Conservation (phyloP, 2,888 invertebrate species). For the Callyntrura guangdongensis region DNA sequence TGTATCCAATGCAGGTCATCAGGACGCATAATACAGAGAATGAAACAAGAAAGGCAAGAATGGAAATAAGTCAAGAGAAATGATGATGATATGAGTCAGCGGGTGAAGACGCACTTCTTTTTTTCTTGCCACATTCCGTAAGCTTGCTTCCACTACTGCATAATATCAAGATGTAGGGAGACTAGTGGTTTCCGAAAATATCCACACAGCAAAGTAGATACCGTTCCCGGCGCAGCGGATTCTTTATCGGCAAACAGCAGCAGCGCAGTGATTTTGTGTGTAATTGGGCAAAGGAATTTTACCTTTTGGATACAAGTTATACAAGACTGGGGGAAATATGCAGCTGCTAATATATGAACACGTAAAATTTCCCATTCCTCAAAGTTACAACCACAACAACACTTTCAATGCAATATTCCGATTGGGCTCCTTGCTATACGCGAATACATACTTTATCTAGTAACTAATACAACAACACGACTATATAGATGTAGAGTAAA, state of each 20-base stretch:
- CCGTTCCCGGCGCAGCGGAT: neutral
- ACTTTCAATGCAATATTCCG: too few relatives aligned
- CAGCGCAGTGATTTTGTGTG: conserved; percentile 37
- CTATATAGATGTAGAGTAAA: too few relatives aligned
- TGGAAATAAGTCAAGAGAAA: conserved; percentile 17
- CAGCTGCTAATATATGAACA: conserved; percentile 4
- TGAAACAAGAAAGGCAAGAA: neutral
- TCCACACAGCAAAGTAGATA: neutral
- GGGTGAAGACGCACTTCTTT: conserved; percentile 48
- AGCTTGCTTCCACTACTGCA: neutral
- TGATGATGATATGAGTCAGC: conserved; percentile 57
- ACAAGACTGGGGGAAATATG: neutral
- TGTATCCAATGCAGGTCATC: neutral
- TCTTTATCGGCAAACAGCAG: conserved; percentile 52
- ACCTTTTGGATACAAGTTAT: conserved; percentile 25
- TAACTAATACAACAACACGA: too few relatives aligned
- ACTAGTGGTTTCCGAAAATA: conserved; percentile 69
- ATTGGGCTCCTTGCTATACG: too few relatives aligned
- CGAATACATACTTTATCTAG: too few relatives aligned
- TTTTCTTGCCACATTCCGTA: conserved; percentile 40
- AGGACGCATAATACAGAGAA: neutral
- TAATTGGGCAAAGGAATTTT: conserved; percentile 70
- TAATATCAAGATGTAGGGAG: conserved; percentile 16
- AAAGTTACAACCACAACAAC: neutral
- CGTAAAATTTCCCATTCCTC: neutral